Evolutionary conservation across 2,113 vertebrate species (phyloP).

Genomic region (Porphyrio hochstetteri): DNA sequence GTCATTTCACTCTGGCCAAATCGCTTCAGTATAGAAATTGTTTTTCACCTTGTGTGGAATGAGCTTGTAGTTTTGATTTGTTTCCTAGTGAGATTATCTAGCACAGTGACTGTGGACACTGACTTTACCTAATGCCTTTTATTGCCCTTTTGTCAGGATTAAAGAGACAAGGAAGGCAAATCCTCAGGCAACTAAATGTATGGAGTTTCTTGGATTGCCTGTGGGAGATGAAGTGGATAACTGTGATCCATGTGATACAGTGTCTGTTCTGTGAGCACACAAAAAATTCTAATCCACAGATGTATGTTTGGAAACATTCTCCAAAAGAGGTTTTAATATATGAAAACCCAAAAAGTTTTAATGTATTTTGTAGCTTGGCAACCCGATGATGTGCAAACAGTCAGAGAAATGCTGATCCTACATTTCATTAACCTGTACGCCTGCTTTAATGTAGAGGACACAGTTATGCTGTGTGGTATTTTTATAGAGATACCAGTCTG

Average conservation of each 20-base stretch:
- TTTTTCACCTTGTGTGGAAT: not conserved
- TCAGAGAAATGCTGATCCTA: conserved; percentile 7
- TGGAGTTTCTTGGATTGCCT: not conserved
- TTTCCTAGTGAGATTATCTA: not conserved
- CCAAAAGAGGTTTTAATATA: not conserved
- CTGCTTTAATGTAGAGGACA: not conserved
- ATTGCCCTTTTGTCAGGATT: not conserved
- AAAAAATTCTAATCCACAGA: not conserved
- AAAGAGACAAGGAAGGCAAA: not conserved
- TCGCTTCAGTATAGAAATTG: not conserved
- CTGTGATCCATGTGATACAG: not conserved
- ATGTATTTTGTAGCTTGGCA: not conserved
- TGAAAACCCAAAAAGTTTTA: not conserved
- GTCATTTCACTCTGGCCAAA: not conserved
- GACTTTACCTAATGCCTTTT: not conserved
- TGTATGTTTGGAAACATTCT: not conserved
- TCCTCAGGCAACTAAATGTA: not conserved
- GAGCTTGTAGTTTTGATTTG: not conserved
- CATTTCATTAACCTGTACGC: not conserved
- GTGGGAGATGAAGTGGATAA: not conserved
- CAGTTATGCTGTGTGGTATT: not conserved
- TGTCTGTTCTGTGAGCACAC: not conserved
- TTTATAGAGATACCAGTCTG: not conserved
- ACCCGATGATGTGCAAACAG: not conserved
- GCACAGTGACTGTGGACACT: not conserved